Conservation (phyloP, 2,888 invertebrate species). For the Calliopum simillimum region DNA sequence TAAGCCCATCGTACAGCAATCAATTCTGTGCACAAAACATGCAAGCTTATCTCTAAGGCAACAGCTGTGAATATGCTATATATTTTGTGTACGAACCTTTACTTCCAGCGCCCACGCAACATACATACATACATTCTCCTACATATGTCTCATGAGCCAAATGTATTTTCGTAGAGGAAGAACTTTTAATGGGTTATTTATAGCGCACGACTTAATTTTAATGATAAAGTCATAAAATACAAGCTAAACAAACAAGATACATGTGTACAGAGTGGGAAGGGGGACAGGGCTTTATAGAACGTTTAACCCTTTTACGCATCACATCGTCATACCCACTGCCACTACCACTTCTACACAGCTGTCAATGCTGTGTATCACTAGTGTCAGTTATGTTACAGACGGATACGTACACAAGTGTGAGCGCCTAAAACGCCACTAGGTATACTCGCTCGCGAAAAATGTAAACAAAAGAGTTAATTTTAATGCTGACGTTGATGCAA, state of each 20-base stretch:
- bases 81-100: no score
- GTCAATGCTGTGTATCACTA: neutral
- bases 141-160: no score
- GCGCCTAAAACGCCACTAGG: conserved; percentile 9
- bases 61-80: no score
- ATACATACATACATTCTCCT: no score
- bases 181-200: conserved; percentile 5
- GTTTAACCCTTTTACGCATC: no score
- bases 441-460: neutral
- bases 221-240: conserved; percentile 3
- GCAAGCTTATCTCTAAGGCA: no score
- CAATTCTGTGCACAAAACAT: no score
- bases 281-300: no score
- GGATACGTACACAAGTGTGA: neutral
- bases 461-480: conserved; percentile 12
- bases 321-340: neutral
- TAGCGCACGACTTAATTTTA: neutral
- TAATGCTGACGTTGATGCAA: neutral
- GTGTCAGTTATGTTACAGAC: neutral
- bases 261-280: neutral
- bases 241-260: neutral
- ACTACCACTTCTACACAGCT: no score
- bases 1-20: no score
- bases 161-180: neutral
- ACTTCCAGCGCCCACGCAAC: no score